Percentiles rank a stretch among this genome's conserved stretches.
These are phyloP conservation scores for Trisateles emortualis DNA, from an alignment of 2,888 invertebrate genomes.

Conservation along the genomic window DNA sequence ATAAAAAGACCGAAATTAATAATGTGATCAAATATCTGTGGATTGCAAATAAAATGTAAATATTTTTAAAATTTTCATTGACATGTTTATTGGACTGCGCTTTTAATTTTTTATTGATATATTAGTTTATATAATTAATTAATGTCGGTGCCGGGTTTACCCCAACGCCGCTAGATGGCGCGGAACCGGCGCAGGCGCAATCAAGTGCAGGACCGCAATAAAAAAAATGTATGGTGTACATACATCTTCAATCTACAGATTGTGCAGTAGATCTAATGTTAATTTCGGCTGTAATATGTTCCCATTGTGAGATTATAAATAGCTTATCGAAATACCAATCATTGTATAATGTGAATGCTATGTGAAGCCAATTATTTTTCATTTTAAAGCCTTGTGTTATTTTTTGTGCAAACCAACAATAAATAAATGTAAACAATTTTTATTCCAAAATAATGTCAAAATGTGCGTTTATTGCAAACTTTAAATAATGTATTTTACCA, in stretches of 20 bases:
- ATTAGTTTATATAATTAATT: no score
- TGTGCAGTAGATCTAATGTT: neutral
- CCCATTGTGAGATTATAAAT: neutral
- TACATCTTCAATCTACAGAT: neutral
- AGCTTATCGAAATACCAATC: neutral
- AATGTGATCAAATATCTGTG: neutral
- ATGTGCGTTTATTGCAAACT: conserved; percentile 19
- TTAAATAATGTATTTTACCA: conserved; percentile 29
- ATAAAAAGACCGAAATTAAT: neutral
- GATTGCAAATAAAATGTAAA: neutral
- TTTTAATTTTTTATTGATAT: no score
- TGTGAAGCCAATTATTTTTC: neutral
- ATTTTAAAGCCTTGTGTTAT: neutral
- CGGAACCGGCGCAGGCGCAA: no score
- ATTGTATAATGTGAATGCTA: neutral
- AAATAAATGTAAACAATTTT: conserved; percentile 22
- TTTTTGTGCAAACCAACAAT: conserved; percentile 28
- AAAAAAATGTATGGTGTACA: no score
- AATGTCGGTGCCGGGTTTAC: no score
- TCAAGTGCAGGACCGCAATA: no score
- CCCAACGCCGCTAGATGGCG: no score
- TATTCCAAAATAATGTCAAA: conserved; percentile 24
- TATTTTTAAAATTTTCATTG: no score
- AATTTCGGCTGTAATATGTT: neutral
- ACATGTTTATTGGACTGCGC: no score